A percentile compares a stretch with the other conserved stretches of the same genome.
Conservation (phyloP, 1,140 invertebrate species). For the Stegodyphus dumicola region DNA sequence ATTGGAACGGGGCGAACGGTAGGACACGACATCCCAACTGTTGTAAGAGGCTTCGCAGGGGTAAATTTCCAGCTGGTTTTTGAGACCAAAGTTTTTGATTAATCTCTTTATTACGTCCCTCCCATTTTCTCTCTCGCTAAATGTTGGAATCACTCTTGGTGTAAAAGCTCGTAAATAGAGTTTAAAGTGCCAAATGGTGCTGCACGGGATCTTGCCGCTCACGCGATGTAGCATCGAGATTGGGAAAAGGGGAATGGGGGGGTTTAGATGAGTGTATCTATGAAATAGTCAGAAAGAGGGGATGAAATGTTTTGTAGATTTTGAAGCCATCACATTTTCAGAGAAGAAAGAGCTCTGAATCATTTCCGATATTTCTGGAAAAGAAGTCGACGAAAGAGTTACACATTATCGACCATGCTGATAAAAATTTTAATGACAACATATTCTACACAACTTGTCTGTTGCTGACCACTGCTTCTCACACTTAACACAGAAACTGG, state of each 20-base stretch:
- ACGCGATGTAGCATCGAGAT: not conserved
- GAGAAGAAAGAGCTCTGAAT: too few species aligned
- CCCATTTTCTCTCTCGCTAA: not conserved
- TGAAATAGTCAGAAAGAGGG: too few species aligned
- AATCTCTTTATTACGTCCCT: constrained; percentile 8
- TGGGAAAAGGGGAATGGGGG: not conserved
- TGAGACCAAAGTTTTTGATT: constrained; percentile 26
- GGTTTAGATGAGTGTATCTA: not conserved
- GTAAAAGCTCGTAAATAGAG: constrained; percentile 46
- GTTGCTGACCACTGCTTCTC: too few species aligned
- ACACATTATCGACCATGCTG: too few species aligned
- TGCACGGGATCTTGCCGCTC: not conserved
- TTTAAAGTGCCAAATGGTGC: constrained; percentile 46
- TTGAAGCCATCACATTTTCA: too few species aligned
- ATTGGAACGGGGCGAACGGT: not conserved
- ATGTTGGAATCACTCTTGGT: constrained; percentile 28
- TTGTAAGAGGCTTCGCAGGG: not conserved
- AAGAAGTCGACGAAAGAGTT: too few species aligned
- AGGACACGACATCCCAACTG: not conserved
- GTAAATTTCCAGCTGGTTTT: constrained; percentile 32
- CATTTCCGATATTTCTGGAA: too few species aligned
- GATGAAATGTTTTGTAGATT: too few species aligned
- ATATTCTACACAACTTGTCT: too few species aligned
- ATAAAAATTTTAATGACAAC: too few species aligned
- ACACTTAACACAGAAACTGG: too few species aligned